These are phyloP conservation scores for Knipowitschia caucasica DNA, from an alignment of 2,797 vertebrate genomes.

Conservation along the genomic window DNA sequence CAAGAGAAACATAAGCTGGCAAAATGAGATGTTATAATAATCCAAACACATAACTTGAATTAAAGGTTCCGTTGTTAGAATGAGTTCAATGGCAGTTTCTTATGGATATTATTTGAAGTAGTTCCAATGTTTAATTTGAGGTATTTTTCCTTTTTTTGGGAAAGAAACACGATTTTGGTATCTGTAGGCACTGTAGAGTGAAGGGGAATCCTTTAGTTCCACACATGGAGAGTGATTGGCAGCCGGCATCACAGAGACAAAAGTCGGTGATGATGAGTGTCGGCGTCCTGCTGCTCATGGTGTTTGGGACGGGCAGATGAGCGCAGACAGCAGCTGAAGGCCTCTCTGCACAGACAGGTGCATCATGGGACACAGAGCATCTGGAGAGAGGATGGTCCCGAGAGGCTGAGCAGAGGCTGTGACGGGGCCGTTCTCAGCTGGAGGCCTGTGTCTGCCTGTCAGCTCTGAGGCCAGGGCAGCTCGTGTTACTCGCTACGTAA, in stretches of 20 bases:
- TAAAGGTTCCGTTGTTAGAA: too few relatives aligned
- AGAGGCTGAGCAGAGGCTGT: constrained; percentile 51
- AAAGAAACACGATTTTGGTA: not conserved
- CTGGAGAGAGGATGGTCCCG: constrained; percentile 37
- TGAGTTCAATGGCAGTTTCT: too few relatives aligned
- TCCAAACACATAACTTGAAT: not conserved
- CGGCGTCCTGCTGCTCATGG: constrained; percentile 37
- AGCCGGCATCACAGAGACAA: constrained; percentile 25
- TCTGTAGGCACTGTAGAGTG: constrained; percentile 34
- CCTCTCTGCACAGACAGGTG: constrained; percentile 53
- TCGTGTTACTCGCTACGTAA: constrained; percentile 45
- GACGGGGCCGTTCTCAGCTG: constrained; percentile 63
- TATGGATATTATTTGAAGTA: not conserved
- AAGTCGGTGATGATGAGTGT: constrained; percentile 31
- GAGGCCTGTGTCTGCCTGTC: constrained; percentile 45
- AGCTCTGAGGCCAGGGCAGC: constrained; percentile 40
- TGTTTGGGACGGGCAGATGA: constrained; percentile 37
- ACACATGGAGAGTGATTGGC: not conserved
- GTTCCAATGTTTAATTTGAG: not conserved
- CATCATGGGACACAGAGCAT: constrained; percentile 43
- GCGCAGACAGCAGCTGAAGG: constrained; percentile 51
- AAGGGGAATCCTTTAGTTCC: constrained; percentile 17
- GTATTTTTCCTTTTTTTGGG: too few relatives aligned
- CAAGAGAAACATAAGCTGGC: not conserved
- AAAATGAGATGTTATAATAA: not conserved